Base-by-base conservation (phyloP, 1,140 invertebrate genomes). In the Eubasilissa regina region DNA sequence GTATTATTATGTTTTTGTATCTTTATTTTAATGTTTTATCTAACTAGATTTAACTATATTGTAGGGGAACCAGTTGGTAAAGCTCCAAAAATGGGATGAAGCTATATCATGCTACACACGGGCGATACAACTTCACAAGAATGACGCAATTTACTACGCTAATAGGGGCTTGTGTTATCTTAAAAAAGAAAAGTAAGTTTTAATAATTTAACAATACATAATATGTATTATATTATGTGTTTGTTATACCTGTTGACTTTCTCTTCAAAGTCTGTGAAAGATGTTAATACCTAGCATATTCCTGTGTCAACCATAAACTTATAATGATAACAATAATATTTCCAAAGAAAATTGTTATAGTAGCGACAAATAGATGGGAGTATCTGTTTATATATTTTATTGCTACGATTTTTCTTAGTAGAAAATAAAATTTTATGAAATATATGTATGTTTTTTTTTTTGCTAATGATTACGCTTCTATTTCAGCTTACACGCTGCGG, bases 91-190 rank as follows among this genome's bases (percentile, higher is more conserved):
- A 81, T 97, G 94, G 92, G 89, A 92, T 43, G 91, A 94, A 82
- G 97, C 97, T 0, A 93, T 97, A 81, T 86, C 92, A 10, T 93
- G 93, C 81, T 98, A 98, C 84, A 94, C 92, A 25, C 87, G 92
- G 84, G 97, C 96, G 11, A 94, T 97, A 58, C 89, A 92, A 78
- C 86, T 92, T 51, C 94, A 95, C 85, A 91, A 94, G 9, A 90
- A 92, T 78, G 96, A 98, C 88, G 92, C 96, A 8, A 90, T 96
- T 8, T 94, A 95, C 84, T 96, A 92, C 85, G 95, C 95, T 9
- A 98, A 98, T 88, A 90, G 97, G 84, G 97, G 95, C 9, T 90
- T 98, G 77, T 97, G 97, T 81, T 93, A 95, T 82, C 88, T 98
- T 11, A 97, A 97, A 86, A 91, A 93, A 83, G 91, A 96, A 81